A percentile compares a stretch with the other conserved stretches of the same genome.
Conservation (phyloP, 2,888 invertebrate species). For the Brachyptera risi region DNA sequence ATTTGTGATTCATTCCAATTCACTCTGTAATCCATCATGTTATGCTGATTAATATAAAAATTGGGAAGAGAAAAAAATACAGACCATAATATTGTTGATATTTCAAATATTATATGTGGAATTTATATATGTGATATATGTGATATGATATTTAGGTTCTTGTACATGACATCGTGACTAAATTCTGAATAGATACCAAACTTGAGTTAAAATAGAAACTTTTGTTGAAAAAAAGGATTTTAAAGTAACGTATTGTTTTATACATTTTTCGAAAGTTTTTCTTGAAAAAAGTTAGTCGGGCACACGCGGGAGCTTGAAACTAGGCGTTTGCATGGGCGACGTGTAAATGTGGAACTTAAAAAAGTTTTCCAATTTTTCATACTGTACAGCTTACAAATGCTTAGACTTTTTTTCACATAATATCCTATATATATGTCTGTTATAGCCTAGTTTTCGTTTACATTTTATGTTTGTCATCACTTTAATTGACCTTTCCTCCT, state of each 20-base stretch:
- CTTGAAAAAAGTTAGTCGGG: slow-evolving; percentile 17
- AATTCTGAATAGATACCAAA: too few species aligned
- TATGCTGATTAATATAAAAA: too few species aligned
- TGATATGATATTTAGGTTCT: too few species aligned
- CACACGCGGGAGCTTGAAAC: slow-evolving; percentile 7
- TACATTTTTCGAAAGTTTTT: slow-evolving; percentile 10
- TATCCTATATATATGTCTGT: slow-evolving; percentile 11
- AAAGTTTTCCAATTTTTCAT: slow-evolving; percentile 31
- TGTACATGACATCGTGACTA: slow-evolving; percentile 11
- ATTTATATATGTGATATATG: too few species aligned
- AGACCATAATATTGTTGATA: too few species aligned
- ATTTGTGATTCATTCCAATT: too few species aligned
- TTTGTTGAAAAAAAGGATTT: slow-evolving; percentile 22
- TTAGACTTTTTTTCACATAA: slow-evolving; percentile 27
- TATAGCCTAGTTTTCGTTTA: neutral
- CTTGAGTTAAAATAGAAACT: slow-evolving; percentile 5
- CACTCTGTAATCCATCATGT: too few species aligned
- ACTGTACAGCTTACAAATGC: slow-evolving; percentile 26
- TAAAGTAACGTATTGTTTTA: slow-evolving; percentile 26
- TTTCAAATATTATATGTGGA: too few species aligned
- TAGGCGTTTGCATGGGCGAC: neutral
- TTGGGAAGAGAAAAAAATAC: too few species aligned
- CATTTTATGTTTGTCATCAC: slow-evolving; percentile 15
- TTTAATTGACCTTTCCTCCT: neutral
- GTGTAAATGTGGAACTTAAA: slow-evolving; percentile 20